Percentiles rank a stretch among this genome's conserved stretches.
Evolutionary conservation across 2,888 invertebrate species (phyloP).

Genomic region (Gerris lacustris): DNA sequence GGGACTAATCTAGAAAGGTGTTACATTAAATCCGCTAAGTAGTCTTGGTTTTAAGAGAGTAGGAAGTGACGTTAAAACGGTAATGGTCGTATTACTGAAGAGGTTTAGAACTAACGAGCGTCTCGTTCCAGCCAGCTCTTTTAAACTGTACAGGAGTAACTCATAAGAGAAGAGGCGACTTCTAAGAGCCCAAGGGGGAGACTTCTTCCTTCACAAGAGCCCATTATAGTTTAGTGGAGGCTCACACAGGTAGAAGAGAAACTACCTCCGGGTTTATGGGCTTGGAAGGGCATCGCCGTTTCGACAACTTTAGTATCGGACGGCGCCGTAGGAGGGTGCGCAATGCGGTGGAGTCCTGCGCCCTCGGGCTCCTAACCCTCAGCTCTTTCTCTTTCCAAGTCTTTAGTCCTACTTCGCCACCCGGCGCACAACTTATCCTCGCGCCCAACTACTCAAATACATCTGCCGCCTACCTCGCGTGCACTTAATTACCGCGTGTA

Average conservation of each 20-base stretch:
- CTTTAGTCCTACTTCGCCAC: neutral
- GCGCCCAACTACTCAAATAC: neutral
- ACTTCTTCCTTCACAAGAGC: neutral
- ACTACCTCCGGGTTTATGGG: neutral
- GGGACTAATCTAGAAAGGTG: no score
- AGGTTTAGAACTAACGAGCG: no score
- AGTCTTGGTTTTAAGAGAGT: no score
- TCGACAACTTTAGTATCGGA: neutral
- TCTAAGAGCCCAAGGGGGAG: neutral
- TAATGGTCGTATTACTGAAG: no score
- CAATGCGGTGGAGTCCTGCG: neutral
- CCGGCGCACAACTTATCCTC: neutral
- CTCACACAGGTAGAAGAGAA: neutral
- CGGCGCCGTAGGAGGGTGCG: neutral
- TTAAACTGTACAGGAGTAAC: neutral
- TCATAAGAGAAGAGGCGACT: neutral
- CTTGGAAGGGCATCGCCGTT: neutral
- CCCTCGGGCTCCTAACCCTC: neutral
- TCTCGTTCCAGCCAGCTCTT: no score
- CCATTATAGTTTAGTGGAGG: neutral
- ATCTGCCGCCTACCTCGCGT: neutral
- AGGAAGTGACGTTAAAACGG: no score
- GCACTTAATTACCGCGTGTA: neutral
- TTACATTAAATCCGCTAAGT: no score
- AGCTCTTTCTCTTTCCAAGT: neutral